Evolutionary conservation across 2,888 invertebrate species (phyloP).

Genomic region (Heliconius aoede): DNA sequence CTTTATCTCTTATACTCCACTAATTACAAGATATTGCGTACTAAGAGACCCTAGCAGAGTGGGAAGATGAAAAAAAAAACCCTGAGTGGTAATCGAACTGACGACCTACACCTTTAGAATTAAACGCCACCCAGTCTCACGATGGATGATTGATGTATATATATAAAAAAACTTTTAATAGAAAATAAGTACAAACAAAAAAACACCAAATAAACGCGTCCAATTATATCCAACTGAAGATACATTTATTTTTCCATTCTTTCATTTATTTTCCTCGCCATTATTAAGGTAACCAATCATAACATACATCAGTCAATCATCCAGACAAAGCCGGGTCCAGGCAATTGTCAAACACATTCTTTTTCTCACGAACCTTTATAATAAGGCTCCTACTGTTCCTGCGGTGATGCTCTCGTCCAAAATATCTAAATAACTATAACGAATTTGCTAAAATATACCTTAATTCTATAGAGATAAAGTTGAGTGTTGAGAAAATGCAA

Average conservation of each 20-base stretch:
- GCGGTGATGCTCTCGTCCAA: slow-evolving; percentile 18
- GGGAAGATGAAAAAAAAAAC: no score
- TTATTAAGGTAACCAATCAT: slow-evolving; percentile 43
- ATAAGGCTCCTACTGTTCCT: slow-evolving; percentile 60
- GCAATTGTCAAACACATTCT: slow-evolving; percentile 57
- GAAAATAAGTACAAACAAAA: slow-evolving; percentile 6
- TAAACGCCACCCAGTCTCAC: no score
- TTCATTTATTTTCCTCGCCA: slow-evolving; percentile 33
- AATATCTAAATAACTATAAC: background rate
- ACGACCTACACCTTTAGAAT: background rate
- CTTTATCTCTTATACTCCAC: no score
- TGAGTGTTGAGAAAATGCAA: background rate
- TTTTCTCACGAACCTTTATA: slow-evolving; percentile 56
- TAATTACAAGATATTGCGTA: no score
- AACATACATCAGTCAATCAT: slow-evolving; percentile 56
- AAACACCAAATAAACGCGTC: slow-evolving; percentile 36
- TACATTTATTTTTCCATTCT: slow-evolving; percentile 43
- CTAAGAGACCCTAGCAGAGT: no score
- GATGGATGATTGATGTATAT: background rate
- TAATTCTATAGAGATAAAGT: background rate
- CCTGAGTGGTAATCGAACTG: background rate
- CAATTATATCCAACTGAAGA: slow-evolving; percentile 41
- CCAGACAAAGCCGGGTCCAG: slow-evolving; percentile 53
- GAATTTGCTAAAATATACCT: background rate
- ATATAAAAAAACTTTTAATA: background rate